Base-by-base conservation (phyloP, 2,888 invertebrate species). In the Cryptus viduatorius region DNA sequence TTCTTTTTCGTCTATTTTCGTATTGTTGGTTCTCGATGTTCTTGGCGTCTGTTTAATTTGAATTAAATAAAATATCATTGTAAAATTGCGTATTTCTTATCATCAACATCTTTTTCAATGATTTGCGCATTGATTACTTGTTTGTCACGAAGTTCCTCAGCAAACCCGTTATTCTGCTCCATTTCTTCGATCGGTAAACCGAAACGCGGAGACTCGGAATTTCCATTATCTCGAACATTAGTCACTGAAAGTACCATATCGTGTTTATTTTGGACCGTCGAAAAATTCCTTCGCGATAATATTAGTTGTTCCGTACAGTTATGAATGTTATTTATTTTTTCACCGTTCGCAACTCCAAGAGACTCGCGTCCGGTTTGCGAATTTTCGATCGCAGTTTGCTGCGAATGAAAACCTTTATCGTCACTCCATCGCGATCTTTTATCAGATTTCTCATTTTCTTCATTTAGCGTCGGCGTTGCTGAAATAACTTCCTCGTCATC, bases 91-190 rank as follows among this genome's bases (percentile, higher is more conserved):
- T 59, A 10, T 59, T 29, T 4, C 3, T 14, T 1, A 12, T 59
- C 37, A 4, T 24, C 0, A 59, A 14, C 37, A 37, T 19, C 12
- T 59, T 8, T 12, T 10, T 3, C 4, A 24, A 5, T 12, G 29
- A 59, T 59, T 19, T 10, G 10, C 24, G 10, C 0, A 29, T 59
- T 59, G 3, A 3, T 59, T 59, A 59, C 56, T 59, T 59, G 37
- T 37, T 4, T 12, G 16, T 80, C 42, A 4, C 61, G 12, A 48
- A 37, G 59, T n/a, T 73, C 59, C 69, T 53, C 53, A 31, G 4
- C 12, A 4, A 59, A 29, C 1, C 29, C 19, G 29, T 7, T 12
- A 59, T n/a, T 10, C 46, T 29, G 10, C 46, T 44, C 19, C 19
- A 16, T 37, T 14, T 12, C 31, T 73, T 67, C 48, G 10, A 31